Base-by-base conservation (phyloP, 1,140 invertebrate species). In the Dysdera silvatica region DNA sequence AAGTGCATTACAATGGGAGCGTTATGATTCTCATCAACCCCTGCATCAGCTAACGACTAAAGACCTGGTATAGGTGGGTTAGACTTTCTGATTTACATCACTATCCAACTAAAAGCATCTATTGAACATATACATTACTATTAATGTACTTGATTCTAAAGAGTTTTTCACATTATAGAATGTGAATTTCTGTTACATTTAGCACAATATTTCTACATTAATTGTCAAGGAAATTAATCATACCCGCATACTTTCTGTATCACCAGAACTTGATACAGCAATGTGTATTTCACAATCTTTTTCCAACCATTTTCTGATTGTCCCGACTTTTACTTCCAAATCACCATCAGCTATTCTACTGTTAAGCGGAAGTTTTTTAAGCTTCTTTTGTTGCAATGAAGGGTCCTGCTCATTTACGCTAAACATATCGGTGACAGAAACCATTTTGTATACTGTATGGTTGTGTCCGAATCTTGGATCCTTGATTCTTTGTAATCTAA, bases 281-380 rank as follows among this genome's bases (percentile, higher is more conserved):
- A 63, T 28, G 41, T 63, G 61, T 29, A 63, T 53, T 63, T 63
- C 61, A 56, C 33, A 56, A 37, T 63, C 51, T 20, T 56, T 63
- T 32, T 10, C 6, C 0, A 63, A 2, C 61, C 53, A 63, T 33
- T 56, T 63, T 23, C 23, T 23, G 7, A 63, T 40, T 29, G 26
- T 63, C 32, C 37, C 10, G 6, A 56, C 14, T 40, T 63, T 63
- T n/a, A n/a, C 32, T 16, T 23, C 32, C 12, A 63, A 32, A 49
- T 63, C 61, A 51, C 56, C 41, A 14, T 63, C 61, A 37, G 61
- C 29, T 26, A 63, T 63, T 20, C 52, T 7, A 54, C 24, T 23
- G 18, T 49, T 63, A 16, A 63, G 18, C 10, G 61, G 61, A 12
- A 63, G 53, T 40, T 56, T 63, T 4, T 63, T 63, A 4, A 63